Percentiles rank a stretch among this genome's conserved stretches.
Conservation (phyloP, 2,113 vertebrate genomes). For the Triplophysa rosa region DNA sequence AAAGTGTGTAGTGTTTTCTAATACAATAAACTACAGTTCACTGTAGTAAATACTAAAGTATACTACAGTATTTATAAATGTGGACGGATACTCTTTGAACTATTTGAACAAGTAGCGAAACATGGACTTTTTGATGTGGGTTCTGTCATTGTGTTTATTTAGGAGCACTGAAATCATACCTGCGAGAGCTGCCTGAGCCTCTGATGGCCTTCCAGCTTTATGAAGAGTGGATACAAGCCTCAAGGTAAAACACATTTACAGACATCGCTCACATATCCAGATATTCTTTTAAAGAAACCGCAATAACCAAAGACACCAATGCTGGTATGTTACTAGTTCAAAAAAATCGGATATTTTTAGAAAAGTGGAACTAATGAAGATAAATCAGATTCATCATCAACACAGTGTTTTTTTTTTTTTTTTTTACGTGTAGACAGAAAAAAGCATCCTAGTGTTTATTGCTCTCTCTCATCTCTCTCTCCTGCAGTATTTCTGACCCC, state of each 20-base stretch:
- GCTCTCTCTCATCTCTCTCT: constrained; percentile 41
- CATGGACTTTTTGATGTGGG: background rate
- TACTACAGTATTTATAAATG: too few relatives aligned
- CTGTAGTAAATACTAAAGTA: too few relatives aligned
- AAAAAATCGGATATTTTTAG: too few relatives aligned
- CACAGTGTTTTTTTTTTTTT: too few relatives aligned
- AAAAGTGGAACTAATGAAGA: too few relatives aligned
- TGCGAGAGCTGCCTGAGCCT: constrained; percentile 94
- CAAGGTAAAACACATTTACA: constrained; percentile 77
- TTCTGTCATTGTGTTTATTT: constrained; percentile 23
- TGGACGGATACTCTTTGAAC: background rate
- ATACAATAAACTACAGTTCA: too few relatives aligned
- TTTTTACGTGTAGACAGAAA: too few relatives aligned
- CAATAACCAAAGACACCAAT: too few relatives aligned
- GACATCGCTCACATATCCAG: background rate
- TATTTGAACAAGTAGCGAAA: background rate
- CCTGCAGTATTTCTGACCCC: constrained; percentile 84
- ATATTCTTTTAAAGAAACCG: background rate
- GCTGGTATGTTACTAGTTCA: too few relatives aligned
- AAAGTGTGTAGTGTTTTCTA: too few relatives aligned
- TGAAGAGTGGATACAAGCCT: constrained; percentile 92
- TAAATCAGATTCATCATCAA: too few relatives aligned
- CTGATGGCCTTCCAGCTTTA: constrained; percentile 92
- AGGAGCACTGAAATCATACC: constrained; percentile 98
- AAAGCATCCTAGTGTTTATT: too few relatives aligned